Evolutionary conservation across 2,888 invertebrate species (phyloP), one percentile per base, ranked within the genome.

Genomic region (Torymus auratus): DNA sequence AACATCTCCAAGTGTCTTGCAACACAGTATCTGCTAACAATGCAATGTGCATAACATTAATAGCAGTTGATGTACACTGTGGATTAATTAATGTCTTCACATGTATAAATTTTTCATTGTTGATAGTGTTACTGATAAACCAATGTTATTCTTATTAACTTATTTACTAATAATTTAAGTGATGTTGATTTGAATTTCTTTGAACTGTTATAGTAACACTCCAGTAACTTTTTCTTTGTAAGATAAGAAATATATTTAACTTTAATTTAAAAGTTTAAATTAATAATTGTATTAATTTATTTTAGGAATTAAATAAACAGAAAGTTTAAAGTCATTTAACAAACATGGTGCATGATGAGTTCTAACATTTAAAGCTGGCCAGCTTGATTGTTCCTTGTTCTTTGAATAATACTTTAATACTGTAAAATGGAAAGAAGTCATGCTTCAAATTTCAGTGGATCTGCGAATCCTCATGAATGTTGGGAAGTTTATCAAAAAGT

Each of bases 401-500:
- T 69, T 50, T 23, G 52, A 52, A 71, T 12, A 55, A 58, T 23
- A 20, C 5, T 68, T 41, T 41, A 62, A 68, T 5, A 62, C n/a
- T 55, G 12, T 74, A 81, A 84, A 55, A 91, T 91, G 90, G 89
- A 90, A 28, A 87, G 81, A 82, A 82, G 83, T 64, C 88, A 88
- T 62, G 84, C 87, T 77, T 85, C 87, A 52, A 86, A 88, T 52
- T 90, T 87, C 70, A 83, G 85, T 61, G 88, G 86, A 41, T 85
- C 85, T 50, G 88, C 92, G 20, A 92, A 94, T 85, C 92, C 94
- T 83, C 93, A 93, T 41, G 94, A 94, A 81, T 94, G 94, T 90
- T 94, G 94, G 94, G 94, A 94, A 50, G 94, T 94, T 86, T 94
- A 93, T 89, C 92, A 93, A 85, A 93, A 93, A 89, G 92, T 94